These are phyloP conservation scores for Petrophora chlorosata DNA, from an alignment of 2,888 invertebrate species.

Conservation along the genomic window DNA sequence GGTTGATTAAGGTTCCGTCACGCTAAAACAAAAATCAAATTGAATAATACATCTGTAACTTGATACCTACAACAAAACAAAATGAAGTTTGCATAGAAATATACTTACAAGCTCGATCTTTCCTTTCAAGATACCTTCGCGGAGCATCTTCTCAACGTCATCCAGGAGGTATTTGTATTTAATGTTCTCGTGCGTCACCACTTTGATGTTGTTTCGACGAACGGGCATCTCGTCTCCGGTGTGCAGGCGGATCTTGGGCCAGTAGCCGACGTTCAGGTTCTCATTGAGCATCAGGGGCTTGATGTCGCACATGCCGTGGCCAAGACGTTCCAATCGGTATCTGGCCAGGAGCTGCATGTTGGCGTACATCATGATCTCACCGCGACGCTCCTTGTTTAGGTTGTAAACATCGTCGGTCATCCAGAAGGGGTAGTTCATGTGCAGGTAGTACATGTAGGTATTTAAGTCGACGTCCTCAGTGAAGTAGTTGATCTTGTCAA, in stretches of 20 bases:
- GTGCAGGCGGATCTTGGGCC: conserved; percentile 83
- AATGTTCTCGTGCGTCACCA: conserved; percentile 58
- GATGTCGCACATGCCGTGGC: conserved; percentile 76
- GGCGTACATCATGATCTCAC: conserved; percentile 84
- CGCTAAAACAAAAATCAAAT: conserved; percentile 53
- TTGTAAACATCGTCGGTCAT: conserved; percentile 82
- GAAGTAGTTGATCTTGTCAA: conserved; percentile 87
- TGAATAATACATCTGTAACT: background rate
- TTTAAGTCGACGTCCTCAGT: conserved; percentile 91
- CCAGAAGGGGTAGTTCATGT: conserved; percentile 88
- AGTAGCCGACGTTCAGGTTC: conserved; percentile 78
- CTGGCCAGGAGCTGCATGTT: conserved; percentile 87
- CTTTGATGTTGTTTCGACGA: conserved; percentile 69
- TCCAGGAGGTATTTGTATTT: conserved; percentile 59
- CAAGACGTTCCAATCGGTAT: conserved; percentile 75
- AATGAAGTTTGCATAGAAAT: too few relatives aligned
- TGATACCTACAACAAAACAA: too few relatives aligned
- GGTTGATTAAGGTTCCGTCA: conserved; percentile 83
- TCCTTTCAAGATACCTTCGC: conserved; percentile 72
- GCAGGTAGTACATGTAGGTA: conserved; percentile 87
- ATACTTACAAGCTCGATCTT: conserved; percentile 68
- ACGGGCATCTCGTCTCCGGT: conserved; percentile 84
- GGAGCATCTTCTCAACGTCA: conserved; percentile 78
- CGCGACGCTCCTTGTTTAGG: conserved; percentile 77
- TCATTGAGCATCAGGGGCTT: conserved; percentile 74